Evolutionary conservation across 1,140 invertebrate genomes (phyloP).

Genomic region (Drosophila carrolli): DNA sequence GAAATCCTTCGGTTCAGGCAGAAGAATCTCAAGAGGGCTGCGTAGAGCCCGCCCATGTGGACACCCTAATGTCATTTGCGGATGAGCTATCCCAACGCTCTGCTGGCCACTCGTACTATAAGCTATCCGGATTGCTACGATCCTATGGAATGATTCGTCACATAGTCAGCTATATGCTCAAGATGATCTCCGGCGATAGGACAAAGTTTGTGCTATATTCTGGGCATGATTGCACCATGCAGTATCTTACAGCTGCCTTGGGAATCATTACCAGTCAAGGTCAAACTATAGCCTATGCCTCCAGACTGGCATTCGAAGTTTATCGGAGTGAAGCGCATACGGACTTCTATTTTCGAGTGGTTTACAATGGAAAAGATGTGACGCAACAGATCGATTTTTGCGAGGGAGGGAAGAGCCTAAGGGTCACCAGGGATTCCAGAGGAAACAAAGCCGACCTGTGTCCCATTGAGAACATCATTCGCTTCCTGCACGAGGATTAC

Average conservation of each 20-base stretch:
- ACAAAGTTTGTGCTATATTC: slow-evolving; percentile 94
- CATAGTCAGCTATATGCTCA: slow-evolving; percentile 91
- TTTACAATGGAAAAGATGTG: slow-evolving; percentile 94
- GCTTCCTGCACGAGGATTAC: slow-evolving; percentile 94
- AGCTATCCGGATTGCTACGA: slow-evolving; percentile 88
- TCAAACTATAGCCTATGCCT: slow-evolving; percentile 90
- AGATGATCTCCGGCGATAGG: slow-evolving; percentile 90
- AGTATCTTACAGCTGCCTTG: slow-evolving; percentile 92
- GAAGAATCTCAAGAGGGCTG: slow-evolving; percentile 62
- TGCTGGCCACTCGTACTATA: slow-evolving; percentile 88
- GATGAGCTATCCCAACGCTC: slow-evolving; percentile 90
- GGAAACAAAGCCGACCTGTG: slow-evolving; percentile 88
- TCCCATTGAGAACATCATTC: slow-evolving; percentile 93
- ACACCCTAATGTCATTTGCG: slow-evolving; percentile 89
- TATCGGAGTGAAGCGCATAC: slow-evolving; percentile 87
- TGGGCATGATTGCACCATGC: slow-evolving; percentile 95
- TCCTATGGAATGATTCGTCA: slow-evolving; percentile 92
- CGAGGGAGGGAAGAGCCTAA: slow-evolving; percentile 86
- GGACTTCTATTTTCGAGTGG: slow-evolving; percentile 90
- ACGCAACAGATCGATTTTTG: slow-evolving; percentile 94
- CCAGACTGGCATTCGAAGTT: slow-evolving; percentile 93
- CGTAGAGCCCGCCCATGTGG: slow-evolving; percentile 87
- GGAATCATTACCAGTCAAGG: slow-evolving; percentile 86
- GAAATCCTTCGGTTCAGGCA: slow-evolving; percentile 27
- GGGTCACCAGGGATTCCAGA: slow-evolving; percentile 83